phyloP scores from a whole-genome alignment of 2,113 vertebrate genomes.

The Irena cyanogastra region DNA sequence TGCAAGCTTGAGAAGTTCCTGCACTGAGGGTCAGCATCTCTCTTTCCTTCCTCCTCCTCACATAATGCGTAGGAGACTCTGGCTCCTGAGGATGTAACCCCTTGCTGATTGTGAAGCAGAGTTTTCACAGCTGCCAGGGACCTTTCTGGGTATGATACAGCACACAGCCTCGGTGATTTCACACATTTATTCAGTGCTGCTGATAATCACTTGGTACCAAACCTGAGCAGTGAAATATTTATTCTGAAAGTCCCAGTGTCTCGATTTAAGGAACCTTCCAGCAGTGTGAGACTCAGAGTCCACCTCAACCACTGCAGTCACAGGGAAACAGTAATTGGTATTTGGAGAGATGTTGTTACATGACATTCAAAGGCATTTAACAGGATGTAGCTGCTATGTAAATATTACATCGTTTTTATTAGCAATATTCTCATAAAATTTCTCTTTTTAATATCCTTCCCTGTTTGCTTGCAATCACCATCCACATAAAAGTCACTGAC shows the following conservation, averaged over 20 bases:
- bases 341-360: neutral
- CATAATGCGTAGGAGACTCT: accelerated
- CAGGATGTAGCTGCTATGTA: neutral
- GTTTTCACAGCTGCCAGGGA: neutral
- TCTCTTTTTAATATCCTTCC: neutral
- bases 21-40: neutral
- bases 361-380: neutral
- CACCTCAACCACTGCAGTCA: neutral
- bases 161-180: neutral
- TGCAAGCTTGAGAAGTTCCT: neutral
- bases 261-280: neutral
- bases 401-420: neutral
- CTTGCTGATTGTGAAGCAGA: neutral
- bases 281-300: neutral
- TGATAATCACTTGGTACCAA: neutral
- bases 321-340: neutral
- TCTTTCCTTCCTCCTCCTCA: neutral
- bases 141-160: neutral
- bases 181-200: neutral
- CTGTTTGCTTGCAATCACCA: neutral
- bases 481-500: neutral
- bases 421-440: neutral
- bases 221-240: neutral
- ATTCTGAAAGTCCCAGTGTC: neutral
- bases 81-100: neutral